These are phyloP conservation scores for Argyresthia albistria DNA, from an alignment of 2,888 invertebrate species.

Conservation along the genomic window DNA sequence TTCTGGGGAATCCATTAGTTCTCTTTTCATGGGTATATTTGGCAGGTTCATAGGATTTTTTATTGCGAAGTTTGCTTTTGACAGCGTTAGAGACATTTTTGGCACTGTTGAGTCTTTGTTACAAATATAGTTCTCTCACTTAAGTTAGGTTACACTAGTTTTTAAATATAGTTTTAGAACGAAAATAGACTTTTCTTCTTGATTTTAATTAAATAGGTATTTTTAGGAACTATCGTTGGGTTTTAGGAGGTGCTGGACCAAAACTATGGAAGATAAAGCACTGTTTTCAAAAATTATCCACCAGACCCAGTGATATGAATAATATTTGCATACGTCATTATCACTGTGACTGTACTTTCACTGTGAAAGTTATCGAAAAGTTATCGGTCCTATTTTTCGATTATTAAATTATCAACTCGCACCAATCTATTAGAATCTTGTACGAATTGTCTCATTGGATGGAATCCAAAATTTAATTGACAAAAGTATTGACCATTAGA, in stretches of 20 bases:
- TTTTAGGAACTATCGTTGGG: conserved; percentile 73
- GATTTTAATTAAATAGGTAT: conserved; percentile 63
- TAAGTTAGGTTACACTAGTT: conserved; percentile 21
- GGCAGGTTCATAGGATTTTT: conserved; percentile 54
- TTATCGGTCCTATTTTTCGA: too few species aligned
- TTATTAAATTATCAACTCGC: too few species aligned
- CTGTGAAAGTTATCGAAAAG: too few species aligned
- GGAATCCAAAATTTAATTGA: too few species aligned
- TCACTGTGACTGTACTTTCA: too few species aligned
- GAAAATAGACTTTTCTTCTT: conserved; percentile 63
- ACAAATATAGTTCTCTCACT: conserved; percentile 12
- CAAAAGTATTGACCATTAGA: too few species aligned
- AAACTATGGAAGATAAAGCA: conserved; percentile 17
- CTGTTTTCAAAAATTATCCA: too few species aligned
- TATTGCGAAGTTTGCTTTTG: conserved; percentile 48
- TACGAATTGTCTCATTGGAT: too few species aligned
- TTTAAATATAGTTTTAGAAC: conserved; percentile 36
- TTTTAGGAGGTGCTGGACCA: conserved; percentile 61
- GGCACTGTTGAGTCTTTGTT: conserved; percentile 5
- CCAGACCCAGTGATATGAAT: too few species aligned
- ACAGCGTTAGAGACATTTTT: conserved; percentile 54
- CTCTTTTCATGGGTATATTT: conserved; percentile 60
- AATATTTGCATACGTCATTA: too few species aligned
- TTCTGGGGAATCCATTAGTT: conserved; percentile 45
- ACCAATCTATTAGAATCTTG: too few species aligned